phyloP scores from a whole-genome alignment of 2,113 vertebrate species.

The Elephantulus edwardii region DNA sequence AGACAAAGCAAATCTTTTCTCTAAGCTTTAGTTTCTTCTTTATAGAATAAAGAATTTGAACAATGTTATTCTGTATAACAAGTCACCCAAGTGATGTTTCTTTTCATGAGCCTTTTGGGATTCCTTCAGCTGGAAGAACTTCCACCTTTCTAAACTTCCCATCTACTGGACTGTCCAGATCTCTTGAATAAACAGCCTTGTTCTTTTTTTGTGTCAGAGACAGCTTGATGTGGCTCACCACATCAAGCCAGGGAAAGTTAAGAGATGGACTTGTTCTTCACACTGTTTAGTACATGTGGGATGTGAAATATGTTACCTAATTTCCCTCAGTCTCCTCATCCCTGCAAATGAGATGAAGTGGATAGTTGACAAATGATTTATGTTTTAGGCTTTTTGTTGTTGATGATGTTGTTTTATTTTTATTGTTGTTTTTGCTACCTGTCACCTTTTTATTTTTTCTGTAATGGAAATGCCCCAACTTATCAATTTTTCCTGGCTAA shows the following conservation, averaged over 20 bases:
- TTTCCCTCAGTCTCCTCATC: not conserved
- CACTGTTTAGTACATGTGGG: not conserved
- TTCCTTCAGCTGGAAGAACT: not conserved
- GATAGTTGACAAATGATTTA: not conserved
- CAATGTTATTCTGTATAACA: not conserved
- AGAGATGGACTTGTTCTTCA: fast-evolving
- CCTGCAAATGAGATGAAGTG: not conserved
- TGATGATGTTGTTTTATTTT: too few relatives aligned
- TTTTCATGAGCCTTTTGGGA: not conserved
- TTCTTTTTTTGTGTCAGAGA: not conserved
- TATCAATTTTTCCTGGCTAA: not conserved
- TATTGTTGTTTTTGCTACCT: too few relatives aligned
- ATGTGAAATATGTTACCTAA: not conserved
- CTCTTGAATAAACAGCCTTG: not conserved
- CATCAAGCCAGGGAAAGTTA: too few relatives aligned
- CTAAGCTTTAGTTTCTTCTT: not conserved
- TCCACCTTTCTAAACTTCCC: not conserved
- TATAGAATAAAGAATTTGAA: not conserved
- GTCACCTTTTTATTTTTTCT: not conserved
- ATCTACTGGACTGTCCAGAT: not conserved
- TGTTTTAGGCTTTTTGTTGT: too few relatives aligned
- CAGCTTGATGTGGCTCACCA: not conserved
- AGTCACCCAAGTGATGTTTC: not conserved
- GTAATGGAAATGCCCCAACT: not conserved
- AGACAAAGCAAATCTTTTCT: not conserved